Conservation (phyloP, 2,888 invertebrate genomes). For the Xanthorhoe spadicearia region DNA sequence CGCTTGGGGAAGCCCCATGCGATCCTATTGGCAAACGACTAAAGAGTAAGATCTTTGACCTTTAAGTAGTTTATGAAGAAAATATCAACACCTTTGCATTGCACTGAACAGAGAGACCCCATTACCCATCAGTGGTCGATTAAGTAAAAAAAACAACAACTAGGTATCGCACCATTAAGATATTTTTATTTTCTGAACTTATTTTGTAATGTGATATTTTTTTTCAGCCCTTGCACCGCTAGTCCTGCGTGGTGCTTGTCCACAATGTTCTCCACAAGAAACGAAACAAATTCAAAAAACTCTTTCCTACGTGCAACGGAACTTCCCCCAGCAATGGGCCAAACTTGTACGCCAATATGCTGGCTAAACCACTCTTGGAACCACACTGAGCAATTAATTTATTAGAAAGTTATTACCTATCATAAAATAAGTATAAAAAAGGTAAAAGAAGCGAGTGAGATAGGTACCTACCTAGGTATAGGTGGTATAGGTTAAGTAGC, state of each 20-base stretch:
- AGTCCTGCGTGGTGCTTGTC: conserved; percentile 89
- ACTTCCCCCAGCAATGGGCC: conserved; percentile 91
- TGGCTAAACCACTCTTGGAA: conserved; percentile 64
- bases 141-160: too few species aligned
- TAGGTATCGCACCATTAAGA: neutral
- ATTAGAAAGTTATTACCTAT: conserved; percentile 5
- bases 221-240: conserved; percentile 88
- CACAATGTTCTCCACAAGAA: conserved; percentile 88
- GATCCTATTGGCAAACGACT: conserved; percentile 89
- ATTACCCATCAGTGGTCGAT: too few species aligned
- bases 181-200: neutral
- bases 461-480: too few species aligned
- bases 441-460: neutral
- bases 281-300: conserved; percentile 90
- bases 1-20: conserved; percentile 89
- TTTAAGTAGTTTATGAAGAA: too few species aligned
- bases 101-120: too few species aligned
- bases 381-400: conserved; percentile 25
- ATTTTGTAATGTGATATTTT: neutral
- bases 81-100: too few species aligned
- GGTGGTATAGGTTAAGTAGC: too few species aligned
- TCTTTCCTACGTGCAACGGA: conserved; percentile 89
- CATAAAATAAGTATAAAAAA: neutral
- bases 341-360: conserved; percentile 89
- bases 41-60: conserved; percentile 84